A percentile compares a stretch with the other conserved stretches of the same genome.
phyloP scores from a whole-genome alignment of 1,140 invertebrate species.

The Neodiprion virginianus region DNA sequence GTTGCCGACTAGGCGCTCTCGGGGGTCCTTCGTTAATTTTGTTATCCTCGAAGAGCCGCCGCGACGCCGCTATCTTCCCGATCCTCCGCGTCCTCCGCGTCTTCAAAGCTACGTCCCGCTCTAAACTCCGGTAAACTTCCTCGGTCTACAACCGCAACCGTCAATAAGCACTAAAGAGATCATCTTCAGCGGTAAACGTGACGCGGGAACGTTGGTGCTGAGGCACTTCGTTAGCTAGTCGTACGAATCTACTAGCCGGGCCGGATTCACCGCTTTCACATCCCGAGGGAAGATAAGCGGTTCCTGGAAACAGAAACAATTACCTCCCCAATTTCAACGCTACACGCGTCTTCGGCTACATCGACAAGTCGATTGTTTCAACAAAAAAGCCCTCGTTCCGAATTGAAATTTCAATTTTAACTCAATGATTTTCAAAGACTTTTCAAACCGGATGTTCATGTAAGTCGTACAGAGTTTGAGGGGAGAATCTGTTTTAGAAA shows the following conservation, averaged over 20 bases:
- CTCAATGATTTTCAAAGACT: too few species aligned
- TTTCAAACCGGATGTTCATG: too few species aligned
- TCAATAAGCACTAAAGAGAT: not conserved
- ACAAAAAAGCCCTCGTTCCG: too few species aligned
- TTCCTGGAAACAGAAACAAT: not conserved
- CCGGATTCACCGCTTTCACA: not conserved
- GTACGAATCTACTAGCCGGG: too few species aligned
- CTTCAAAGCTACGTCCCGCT: not conserved
- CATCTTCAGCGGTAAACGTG: not conserved
- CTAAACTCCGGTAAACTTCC: not conserved
- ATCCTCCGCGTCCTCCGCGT: not conserved
- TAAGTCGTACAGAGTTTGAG: too few species aligned
- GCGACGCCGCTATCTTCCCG: not conserved
- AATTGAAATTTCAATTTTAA: too few species aligned
- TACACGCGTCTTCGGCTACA: too few species aligned
- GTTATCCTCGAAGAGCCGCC: slow-evolving; percentile 4
- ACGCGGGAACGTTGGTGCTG: not conserved
- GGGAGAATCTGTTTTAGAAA: too few species aligned
- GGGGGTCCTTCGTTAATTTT: not conserved
- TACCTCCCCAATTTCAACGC: not conserved
- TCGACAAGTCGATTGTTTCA: too few species aligned
- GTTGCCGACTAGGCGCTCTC: not conserved
- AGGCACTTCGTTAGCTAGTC: not conserved
- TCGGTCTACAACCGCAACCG: not conserved
- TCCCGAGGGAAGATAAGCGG: not conserved